Conservation (phyloP, 2,797 vertebrate species). For the Chanos chanos region DNA sequence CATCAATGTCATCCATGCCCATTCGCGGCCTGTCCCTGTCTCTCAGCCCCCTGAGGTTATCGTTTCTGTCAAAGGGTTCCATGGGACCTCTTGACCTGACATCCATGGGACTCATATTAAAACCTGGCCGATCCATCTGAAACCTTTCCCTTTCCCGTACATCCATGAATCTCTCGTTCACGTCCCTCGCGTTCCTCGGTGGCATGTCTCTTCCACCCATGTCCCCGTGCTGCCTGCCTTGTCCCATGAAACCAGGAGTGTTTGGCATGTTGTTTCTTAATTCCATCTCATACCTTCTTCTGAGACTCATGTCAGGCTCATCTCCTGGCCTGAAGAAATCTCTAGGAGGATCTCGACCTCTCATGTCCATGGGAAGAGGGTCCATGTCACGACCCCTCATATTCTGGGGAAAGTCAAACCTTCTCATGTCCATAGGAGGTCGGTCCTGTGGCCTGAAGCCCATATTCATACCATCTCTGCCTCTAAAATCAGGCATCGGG, state of each 20-base stretch:
- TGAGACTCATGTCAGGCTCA: constrained; percentile 69
- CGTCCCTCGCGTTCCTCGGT: constrained; percentile 73
- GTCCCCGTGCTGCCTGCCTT: constrained; percentile 73
- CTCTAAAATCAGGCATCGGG: constrained; percentile 86
- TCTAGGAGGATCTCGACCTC: constrained; percentile 78
- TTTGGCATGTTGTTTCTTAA: constrained; percentile 69
- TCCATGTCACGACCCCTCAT: constrained; percentile 84
- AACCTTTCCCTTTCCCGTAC: constrained; percentile 78
- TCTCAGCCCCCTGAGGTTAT: constrained; percentile 75
- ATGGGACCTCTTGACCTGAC: constrained; percentile 67
- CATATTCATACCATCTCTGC: constrained; percentile 91
- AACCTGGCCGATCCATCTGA: constrained; percentile 74
- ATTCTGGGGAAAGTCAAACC: constrained; percentile 79
- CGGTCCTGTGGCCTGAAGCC: constrained; percentile 79
- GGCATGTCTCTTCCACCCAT: constrained; percentile 81
- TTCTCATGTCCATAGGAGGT: constrained; percentile 84
- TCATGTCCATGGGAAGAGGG: constrained; percentile 79
- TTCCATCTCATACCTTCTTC: constrained; percentile 69
- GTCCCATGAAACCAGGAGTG: constrained; percentile 76
- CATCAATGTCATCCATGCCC: constrained; percentile 54
- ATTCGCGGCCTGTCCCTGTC: constrained; percentile 66
- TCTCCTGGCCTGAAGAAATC: constrained; percentile 64
- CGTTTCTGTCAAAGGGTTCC: constrained; percentile 63
- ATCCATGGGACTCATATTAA: constrained; percentile 64
- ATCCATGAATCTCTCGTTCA: constrained; percentile 76